phyloP scores from a whole-genome alignment of 2,113 vertebrate genomes.

The Pelecanoides urinatrix region DNA sequence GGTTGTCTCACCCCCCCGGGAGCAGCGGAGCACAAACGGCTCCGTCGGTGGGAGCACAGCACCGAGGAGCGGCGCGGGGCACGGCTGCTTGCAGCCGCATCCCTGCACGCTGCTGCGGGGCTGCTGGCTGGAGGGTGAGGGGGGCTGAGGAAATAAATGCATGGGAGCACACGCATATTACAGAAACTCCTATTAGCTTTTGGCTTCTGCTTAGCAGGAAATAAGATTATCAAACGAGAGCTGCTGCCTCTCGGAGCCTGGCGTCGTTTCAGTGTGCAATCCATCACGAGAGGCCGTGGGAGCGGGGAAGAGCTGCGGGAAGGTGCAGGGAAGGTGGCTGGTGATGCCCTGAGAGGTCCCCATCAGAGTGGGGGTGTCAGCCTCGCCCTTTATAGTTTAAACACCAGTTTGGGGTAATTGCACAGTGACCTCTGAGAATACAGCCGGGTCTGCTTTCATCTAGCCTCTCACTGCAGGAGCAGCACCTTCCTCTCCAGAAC shows the following conservation, averaged over 20 bases:
- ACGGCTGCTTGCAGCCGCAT: neutral
- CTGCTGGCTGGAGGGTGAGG: neutral
- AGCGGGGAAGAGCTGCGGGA: neutral
- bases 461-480: neutral
- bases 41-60: neutral
- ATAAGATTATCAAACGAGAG: neutral
- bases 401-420: neutral
- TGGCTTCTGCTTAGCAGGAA: neutral
- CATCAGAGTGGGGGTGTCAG: neutral
- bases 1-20: no score
- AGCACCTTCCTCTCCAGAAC: neutral
- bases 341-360: neutral
- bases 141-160: neutral
- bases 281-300: neutral
- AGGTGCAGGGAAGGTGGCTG: neutral
- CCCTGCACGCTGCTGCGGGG: neutral
- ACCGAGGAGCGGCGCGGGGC: no score
- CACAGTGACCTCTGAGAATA: neutral
- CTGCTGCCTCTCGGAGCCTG: neutral
- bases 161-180: neutral
- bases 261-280: neutral
- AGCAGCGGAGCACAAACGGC: neutral
- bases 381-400: neutral
- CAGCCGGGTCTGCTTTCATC: neutral
- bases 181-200: neutral